phyloP scores from a whole-genome alignment of 2,797 vertebrate genomes.

The Pangasius larnaudii region DNA sequence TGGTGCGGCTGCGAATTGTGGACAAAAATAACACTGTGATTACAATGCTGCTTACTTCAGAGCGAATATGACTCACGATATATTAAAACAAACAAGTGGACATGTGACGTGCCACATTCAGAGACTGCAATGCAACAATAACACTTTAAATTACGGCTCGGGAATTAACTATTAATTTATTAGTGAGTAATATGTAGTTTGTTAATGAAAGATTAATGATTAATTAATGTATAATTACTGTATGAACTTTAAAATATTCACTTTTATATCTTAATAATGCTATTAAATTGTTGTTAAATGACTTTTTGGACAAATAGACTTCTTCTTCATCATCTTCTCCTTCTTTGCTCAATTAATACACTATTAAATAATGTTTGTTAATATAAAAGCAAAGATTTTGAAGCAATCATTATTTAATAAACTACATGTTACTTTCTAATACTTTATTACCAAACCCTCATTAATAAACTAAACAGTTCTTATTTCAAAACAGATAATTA shows the following conservation, averaged over 20 bases:
- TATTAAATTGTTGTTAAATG: background rate
- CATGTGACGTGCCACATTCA: background rate
- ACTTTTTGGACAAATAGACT: background rate
- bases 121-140: background rate
- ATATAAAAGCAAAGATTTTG: background rate
- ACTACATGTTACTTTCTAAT: background rate
- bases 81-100: background rate
- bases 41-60: too few relatives aligned
- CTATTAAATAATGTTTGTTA: background rate
- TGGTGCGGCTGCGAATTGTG: too few relatives aligned
- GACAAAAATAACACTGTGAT: too few relatives aligned
- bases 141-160: background rate
- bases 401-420: background rate
- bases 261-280: background rate
- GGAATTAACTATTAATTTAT: background rate
- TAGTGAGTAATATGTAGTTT: background rate
- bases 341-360: background rate
- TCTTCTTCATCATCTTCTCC: background rate
- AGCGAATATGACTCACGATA: too few relatives aligned
- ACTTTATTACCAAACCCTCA: background rate
- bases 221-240: background rate
- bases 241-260: background rate
- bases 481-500: background rate
- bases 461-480: background rate
- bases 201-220: background rate